Conservation (phyloP, 2,113 vertebrate species). For the Harpagus bidentatus region DNA sequence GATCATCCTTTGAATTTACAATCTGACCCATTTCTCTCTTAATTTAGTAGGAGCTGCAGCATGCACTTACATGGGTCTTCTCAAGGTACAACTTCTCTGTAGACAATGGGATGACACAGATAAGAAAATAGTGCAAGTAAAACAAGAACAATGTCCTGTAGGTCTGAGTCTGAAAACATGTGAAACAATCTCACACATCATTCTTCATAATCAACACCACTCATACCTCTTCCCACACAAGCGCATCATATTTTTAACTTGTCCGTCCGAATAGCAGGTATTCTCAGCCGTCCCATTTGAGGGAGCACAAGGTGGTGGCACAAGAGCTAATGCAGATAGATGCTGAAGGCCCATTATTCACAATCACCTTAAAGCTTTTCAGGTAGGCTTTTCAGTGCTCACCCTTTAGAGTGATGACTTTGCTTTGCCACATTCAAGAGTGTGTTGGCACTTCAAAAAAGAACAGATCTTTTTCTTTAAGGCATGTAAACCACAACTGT, state of each 20-base stretch:
- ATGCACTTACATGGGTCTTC: neutral
- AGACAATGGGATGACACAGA: neutral
- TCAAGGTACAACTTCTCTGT: neutral
- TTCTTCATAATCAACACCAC: neutral
- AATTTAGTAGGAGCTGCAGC: neutral
- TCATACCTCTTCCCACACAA: neutral
- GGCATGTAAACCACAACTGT: neutral
- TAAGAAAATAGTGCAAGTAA: neutral
- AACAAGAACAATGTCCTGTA: neutral
- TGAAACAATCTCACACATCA: neutral
- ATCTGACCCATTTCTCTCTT: neutral
- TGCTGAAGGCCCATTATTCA: neutral
- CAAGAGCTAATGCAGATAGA: neutral
- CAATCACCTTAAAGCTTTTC: neutral
- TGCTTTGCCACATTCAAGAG: neutral
- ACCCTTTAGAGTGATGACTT: neutral
- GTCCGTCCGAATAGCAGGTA: neutral
- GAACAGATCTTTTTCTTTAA: neutral
- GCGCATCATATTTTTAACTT: neutral
- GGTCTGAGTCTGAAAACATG: neutral
- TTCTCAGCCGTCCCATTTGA: fast-evolving
- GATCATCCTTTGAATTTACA: neutral
- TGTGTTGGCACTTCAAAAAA: neutral
- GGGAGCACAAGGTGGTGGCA: neutral
- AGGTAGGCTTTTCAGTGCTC: neutral